Evolutionary conservation across 2,888 invertebrate species (phyloP).

Genomic region (Eurytoma adleriae): DNA sequence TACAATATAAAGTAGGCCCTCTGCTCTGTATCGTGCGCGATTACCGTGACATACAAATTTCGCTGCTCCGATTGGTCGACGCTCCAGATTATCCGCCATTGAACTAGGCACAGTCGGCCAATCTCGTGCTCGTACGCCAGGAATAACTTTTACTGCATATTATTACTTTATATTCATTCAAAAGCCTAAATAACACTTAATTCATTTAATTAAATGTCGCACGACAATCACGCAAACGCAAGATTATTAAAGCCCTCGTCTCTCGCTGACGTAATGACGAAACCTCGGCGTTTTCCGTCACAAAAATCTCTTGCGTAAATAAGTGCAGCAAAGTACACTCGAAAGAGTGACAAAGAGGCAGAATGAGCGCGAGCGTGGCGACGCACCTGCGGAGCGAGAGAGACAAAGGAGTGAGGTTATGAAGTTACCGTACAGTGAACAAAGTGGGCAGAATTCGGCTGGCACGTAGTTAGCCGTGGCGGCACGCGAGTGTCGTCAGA

Average conservation of each 20-base stretch:
- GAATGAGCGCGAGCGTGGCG: background rate
- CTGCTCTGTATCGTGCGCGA: too few species aligned
- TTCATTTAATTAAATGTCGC: too few species aligned
- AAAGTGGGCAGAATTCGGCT: background rate
- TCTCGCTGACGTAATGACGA: too few species aligned
- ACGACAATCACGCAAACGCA: too few species aligned
- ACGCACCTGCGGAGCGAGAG: slow-evolving; percentile 4
- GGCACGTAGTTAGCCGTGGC: background rate
- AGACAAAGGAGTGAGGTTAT: background rate
- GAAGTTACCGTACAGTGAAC: background rate
- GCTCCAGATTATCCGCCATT: slow-evolving; percentile 15
- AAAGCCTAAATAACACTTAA: too few species aligned
- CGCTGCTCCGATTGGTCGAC: slow-evolving; percentile 19
- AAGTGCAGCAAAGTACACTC: too few species aligned
- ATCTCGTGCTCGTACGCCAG: background rate
- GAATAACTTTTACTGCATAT: background rate
- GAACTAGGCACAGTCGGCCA: background rate
- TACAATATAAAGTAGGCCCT: too few species aligned
- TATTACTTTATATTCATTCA: too few species aligned
- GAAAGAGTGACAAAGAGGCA: slow-evolving; percentile 5
- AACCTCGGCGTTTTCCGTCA: too few species aligned
- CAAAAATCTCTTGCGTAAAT: too few species aligned
- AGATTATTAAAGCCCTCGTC: too few species aligned
- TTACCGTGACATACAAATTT: too few species aligned
- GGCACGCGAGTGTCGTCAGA: slow-evolving; percentile 54